These are phyloP conservation scores for Neodiprion fabricii DNA, from an alignment of 1,140 invertebrate genomes.

Conservation along the genomic window DNA sequence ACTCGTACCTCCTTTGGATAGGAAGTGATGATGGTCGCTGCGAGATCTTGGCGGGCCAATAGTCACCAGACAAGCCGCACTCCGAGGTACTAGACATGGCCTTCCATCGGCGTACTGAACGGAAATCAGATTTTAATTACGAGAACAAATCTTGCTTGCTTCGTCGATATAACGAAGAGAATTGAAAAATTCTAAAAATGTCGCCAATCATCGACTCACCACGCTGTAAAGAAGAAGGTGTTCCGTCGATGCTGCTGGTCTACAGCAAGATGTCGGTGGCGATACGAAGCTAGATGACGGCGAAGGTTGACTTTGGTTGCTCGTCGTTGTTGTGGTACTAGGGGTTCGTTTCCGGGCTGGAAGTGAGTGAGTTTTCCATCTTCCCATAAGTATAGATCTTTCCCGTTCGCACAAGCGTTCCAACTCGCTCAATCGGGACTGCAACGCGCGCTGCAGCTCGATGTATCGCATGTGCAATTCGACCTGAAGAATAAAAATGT, in stretches of 20 bases:
- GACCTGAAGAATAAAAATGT: slow-evolving; percentile 60
- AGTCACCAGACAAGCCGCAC: slow-evolving; percentile 72
- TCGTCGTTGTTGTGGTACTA: slow-evolving; percentile 41
- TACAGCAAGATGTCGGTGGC: slow-evolving; percentile 50
- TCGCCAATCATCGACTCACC: slow-evolving; percentile 28
- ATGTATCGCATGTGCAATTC: slow-evolving; percentile 92
- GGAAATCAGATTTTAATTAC: not conserved
- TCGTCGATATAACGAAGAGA: no score
- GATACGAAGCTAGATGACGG: slow-evolving; percentile 58
- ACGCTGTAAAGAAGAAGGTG: slow-evolving; percentile 57
- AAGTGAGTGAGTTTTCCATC: slow-evolving; percentile 87
- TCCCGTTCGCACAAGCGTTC: slow-evolving; percentile 84
- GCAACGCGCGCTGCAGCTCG: slow-evolving; percentile 82
- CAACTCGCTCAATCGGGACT: slow-evolving; percentile 86
- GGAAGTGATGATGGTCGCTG: slow-evolving; percentile 69
- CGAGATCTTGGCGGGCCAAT: slow-evolving; percentile 70
- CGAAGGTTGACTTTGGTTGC: slow-evolving; percentile 57
- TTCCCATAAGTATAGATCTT: slow-evolving; percentile 80
- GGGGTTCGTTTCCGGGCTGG: slow-evolving; percentile 78
- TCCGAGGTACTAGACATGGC: slow-evolving; percentile 57
- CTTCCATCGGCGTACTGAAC: slow-evolving; percentile 55
- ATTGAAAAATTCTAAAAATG: no score
- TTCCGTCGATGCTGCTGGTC: slow-evolving; percentile 56
- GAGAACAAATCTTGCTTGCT: not conserved
- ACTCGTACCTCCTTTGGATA: slow-evolving; percentile 65